Percentiles rank a stretch among this genome's conserved stretches.
Evolutionary conservation across 2,113 vertebrate species (phyloP).

Genomic region (Tragulus kanchil): DNA sequence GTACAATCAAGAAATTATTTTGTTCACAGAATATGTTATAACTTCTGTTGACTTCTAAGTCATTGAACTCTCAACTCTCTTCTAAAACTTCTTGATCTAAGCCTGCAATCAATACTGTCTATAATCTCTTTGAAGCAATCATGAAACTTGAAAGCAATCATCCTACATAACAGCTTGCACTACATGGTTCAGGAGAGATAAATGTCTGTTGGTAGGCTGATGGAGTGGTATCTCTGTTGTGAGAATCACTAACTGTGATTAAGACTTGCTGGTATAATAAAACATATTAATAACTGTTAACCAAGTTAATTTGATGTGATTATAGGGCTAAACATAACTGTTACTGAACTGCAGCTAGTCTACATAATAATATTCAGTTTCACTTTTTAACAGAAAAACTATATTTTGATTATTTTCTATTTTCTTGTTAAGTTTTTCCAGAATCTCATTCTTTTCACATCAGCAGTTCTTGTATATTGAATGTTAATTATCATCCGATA

Average conservation of each 20-base stretch:
- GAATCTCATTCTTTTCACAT: slow-evolving; percentile 3
- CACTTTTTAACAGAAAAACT: slow-evolving; percentile 25
- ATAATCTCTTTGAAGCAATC: not conserved
- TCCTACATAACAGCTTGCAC: not conserved
- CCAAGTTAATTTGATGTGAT: not conserved
- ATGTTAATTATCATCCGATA: slow-evolving; percentile 15
- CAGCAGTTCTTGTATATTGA: not conserved
- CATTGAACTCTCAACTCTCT: not conserved
- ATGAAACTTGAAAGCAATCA: not conserved
- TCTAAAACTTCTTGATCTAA: slow-evolving; percentile 18
- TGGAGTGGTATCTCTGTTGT: not conserved
- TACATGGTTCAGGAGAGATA: not conserved
- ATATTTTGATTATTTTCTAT: slow-evolving; percentile 39
- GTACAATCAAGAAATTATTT: not conserved
- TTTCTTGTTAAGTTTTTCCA: slow-evolving; percentile 42
- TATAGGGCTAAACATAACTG: not conserved
- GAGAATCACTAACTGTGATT: not conserved
- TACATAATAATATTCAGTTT: not conserved
- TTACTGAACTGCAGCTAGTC: not conserved
- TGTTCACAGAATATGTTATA: not conserved
- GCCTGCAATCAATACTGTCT: not conserved
- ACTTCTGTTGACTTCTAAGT: slow-evolving; percentile 33
- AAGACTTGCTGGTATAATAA: not conserved
- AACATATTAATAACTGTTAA: not conserved
- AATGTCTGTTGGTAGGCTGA: not conserved